Base-by-base conservation (phyloP, 2,113 vertebrate species). In the Taurulus bubalis region DNA sequence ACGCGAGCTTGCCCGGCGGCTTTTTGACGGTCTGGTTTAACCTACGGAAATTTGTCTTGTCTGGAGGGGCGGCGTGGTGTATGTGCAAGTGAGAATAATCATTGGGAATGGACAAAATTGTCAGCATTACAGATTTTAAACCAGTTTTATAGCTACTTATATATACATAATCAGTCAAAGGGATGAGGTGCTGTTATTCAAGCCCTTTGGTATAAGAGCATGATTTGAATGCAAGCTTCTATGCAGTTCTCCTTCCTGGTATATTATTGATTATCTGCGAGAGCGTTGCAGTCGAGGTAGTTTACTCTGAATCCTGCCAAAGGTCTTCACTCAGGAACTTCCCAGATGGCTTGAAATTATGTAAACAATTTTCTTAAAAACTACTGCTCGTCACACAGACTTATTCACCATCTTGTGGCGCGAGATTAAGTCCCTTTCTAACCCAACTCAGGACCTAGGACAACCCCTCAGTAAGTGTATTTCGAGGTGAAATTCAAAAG, bases 271-370 rank as follows among this genome's bases (percentile, higher is more conserved):
- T 63, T 30, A 76, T 71, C 62, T 77, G 78, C 26, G 70, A 79
- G 77, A 80, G 75, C 73, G 77, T 71, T 77, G 71, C 67, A 15
- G 72, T 71, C n/a, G 62, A 88, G 58, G 87, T 80, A 56, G 90
- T 91, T 93, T 92, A 92, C 90, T 82, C 64, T 9, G 80, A 90
- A 86, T 90, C 90, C 89, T 91, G 89, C 93, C 92, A 92, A 91
- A 90, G 89, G 88, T 91, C 76, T 87, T 59, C 85, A 91, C 92
- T 94, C 92, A 93, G 93, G 91, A 92, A 93, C 80, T 84, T 80
- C 71, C 74, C 77, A 79, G 42, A 71, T 80, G 69, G 77, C 83
- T 89, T 91, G 78, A 85, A 85, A 80, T 45, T 12, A 74, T 53
- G 18, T 77, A 18, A 81, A 70, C 16, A 30, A 59, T 79, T 80